Base-by-base conservation (phyloP, 1,140 invertebrate species). In the Drosophila athabasca region DNA sequence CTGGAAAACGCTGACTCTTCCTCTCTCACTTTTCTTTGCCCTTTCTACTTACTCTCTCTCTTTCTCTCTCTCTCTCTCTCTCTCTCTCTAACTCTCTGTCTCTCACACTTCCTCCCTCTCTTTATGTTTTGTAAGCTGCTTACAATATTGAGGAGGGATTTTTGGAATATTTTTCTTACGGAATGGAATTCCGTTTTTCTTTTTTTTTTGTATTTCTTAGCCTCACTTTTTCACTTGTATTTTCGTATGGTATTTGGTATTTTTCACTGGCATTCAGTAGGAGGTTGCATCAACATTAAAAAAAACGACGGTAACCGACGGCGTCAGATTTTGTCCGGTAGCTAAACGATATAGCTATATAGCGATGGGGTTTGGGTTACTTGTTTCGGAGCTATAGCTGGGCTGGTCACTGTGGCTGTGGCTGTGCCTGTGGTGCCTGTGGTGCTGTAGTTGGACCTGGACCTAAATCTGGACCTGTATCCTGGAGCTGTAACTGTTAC, bases 221-320 rank as follows among this genome's bases (percentile, higher is more conserved):
- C n/a, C 52, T 39, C 31, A 52, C 54, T 66, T 53, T 26, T 26
- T 26, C 24, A 26, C 24, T 26, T 53, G n/a, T 22, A 39, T 54
- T 49, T 77, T 29, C 66, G 51, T 61, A 60, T 44, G 17, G 22
- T 57, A 35, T 70, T 78, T 45, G 22, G 6, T 31, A 43, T 54
- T 66, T 31, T 45, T 66, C 62, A 67, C 66, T 70, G 49, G 49
- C 17, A 49, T 60, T 52, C 52, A 54, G 19, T 60, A 51, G 35
- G 35, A 76, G 57, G 31, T 39, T 39, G 35, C 3, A 39, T 39
- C 35, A 39, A 39, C 35, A 19, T 13, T 39, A 39, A 66, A 68
- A 61, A 68, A 74, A 76, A 76, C 52, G 76, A 62, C 73, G 60
- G 61, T 76, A 57, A 74, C 59, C 49, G 13, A 43, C 62, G 60